phyloP scores from a whole-genome alignment of 2,113 vertebrate species.

The Myrmecobius fasciatus region DNA sequence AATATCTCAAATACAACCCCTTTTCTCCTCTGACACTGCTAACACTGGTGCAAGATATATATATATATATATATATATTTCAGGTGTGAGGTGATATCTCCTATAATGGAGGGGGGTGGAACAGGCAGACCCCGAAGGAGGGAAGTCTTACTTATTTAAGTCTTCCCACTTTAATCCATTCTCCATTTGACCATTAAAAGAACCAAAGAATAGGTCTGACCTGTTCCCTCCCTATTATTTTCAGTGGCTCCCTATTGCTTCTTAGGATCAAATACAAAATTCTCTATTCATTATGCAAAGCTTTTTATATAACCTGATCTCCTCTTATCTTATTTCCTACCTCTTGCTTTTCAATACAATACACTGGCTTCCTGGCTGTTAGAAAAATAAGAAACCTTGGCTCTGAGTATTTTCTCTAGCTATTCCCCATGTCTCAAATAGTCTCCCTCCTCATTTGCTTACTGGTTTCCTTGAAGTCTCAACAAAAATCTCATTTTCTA shows the following conservation, averaged over 20 bases:
- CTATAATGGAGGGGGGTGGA: too few species aligned
- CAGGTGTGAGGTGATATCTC: too few species aligned
- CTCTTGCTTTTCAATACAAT: neutral
- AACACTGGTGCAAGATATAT: too few species aligned
- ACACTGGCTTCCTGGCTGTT: neutral
- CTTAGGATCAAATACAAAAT: neutral
- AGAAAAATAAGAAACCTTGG: neutral
- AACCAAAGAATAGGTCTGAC: neutral
- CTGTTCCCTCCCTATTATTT: too few species aligned
- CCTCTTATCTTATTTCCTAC: neutral
- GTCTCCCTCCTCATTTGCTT: neutral
- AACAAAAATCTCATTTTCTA: neutral
- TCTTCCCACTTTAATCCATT: neutral
- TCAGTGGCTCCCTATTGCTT: neutral
- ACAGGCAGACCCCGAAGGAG: too few species aligned
- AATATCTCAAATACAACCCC: neutral
- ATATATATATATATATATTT: too few species aligned
- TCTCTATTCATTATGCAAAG: neutral
- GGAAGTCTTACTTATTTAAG: neutral
- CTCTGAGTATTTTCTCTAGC: neutral
- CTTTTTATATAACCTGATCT: neutral
- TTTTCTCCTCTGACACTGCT: neutral
- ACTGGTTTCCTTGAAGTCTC: neutral
- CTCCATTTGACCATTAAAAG: neutral
- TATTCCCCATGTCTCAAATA: neutral